These are phyloP conservation scores for Molanna angustata DNA, from an alignment of 2,888 invertebrate species.

Conservation along the genomic window DNA sequence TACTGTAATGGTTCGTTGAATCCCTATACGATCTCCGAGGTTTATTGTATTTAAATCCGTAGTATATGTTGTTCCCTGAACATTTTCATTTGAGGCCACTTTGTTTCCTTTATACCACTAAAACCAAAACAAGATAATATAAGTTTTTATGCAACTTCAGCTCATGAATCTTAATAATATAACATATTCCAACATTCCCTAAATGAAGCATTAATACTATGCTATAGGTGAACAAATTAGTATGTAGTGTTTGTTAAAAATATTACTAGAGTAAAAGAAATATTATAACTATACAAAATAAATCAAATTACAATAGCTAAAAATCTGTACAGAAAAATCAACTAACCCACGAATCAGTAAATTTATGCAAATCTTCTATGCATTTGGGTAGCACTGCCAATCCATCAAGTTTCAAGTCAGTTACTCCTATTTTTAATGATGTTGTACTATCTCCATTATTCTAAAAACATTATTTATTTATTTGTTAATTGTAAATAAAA, in stretches of 20 bases:
- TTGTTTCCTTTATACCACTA: constrained; percentile 12
- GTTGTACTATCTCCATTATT: no score
- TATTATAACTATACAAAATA: background rate
- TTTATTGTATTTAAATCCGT: constrained; percentile 10
- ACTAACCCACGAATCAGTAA: constrained; percentile 16
- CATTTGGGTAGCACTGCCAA: constrained; percentile 10
- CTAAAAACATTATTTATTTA: no score
- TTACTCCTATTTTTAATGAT: constrained; percentile 16
- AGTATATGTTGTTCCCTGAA: constrained; percentile 9
- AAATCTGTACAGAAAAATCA: background rate
- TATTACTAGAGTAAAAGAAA: background rate
- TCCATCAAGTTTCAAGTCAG: constrained; percentile 7
- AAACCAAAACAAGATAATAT: background rate
- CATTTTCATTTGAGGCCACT: constrained; percentile 8
- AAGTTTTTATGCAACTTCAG: no score
- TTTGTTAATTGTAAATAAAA: no score
- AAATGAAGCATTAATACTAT: no score
- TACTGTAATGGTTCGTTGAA: constrained; percentile 1
- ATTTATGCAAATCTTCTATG: constrained; percentile 11
- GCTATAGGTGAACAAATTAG: no score
- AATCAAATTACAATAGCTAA: background rate
- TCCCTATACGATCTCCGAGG: constrained; percentile 14
- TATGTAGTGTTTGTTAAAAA: background rate
- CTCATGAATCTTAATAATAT: no score
- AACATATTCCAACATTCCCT: no score